Evolutionary conservation across 2,113 vertebrate species (phyloP).

Genomic region (Gasterosteus nipponicus): DNA sequence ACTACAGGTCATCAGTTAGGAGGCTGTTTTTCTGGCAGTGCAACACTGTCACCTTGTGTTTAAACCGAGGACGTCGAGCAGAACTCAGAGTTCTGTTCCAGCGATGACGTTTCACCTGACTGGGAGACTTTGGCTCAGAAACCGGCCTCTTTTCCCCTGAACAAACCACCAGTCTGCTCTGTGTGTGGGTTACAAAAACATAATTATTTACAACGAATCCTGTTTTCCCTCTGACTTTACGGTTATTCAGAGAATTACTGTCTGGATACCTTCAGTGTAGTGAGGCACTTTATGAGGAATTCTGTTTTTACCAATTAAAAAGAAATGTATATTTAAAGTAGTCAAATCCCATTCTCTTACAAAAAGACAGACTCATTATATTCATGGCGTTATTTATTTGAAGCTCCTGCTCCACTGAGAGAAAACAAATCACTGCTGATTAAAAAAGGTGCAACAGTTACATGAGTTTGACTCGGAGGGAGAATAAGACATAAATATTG

Average conservation of each 20-base stretch:
- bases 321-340: not conserved
- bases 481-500: slow-evolving; percentile 35
- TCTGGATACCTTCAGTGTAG: not conserved
- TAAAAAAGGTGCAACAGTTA: slow-evolving; percentile 49
- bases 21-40: not conserved
- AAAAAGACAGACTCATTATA: slow-evolving; percentile 4
- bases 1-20: not conserved
- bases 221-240: not conserved
- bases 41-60: slow-evolving; percentile 57
- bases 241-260: no score
- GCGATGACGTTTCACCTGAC: not conserved
- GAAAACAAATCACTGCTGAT: slow-evolving; percentile 10
- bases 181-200: not conserved
- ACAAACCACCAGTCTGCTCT: no score
- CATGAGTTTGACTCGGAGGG: slow-evolving; percentile 40
- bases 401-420: slow-evolving; percentile 41
- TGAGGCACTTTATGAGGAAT: not conserved
- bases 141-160: no score
- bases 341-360: not conserved
- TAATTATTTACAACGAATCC: not conserved
- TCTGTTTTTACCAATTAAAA: not conserved
- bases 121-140: no score
- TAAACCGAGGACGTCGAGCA: fast-evolving
- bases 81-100: not conserved
- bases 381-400: slow-evolving; percentile 60